Conservation (phyloP, 2,888 invertebrate species). For the Liodrosophila aerea region DNA sequence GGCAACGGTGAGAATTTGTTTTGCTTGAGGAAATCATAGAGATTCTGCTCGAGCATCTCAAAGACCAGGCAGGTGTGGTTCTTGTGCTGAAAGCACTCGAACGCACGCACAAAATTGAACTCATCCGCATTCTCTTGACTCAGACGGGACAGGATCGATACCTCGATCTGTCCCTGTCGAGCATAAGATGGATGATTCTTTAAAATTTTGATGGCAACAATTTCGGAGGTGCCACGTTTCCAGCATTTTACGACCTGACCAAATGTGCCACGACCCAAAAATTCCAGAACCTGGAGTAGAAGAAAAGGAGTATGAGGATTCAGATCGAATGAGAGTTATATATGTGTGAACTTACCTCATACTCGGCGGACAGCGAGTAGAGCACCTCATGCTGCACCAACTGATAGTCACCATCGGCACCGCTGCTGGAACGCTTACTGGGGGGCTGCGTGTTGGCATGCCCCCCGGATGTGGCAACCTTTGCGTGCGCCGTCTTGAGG, state of each 20-base stretch:
- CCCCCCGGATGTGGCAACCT: constrained; percentile 83
- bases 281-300: constrained; percentile 93
- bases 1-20: constrained; percentile 99
- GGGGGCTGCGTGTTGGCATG: constrained; percentile 84
- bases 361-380: constrained; percentile 97
- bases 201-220: constrained; percentile 99
- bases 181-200: constrained; percentile 99
- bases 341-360: constrained; percentile 82
- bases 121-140: constrained; percentile 99
- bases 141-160: constrained; percentile 94
- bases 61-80: constrained; percentile 99
- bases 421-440: constrained; percentile 89
- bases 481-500: constrained; percentile 83
- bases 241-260: constrained; percentile 99
- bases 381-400: constrained; percentile 99
- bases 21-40: constrained; percentile 99
- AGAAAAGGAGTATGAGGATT: too few relatives aligned
- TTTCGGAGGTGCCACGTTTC: constrained; percentile 99
- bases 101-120: constrained; percentile 99
- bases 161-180: constrained; percentile 99
- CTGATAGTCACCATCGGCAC: constrained; percentile 98
- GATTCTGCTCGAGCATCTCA: constrained; percentile 99
- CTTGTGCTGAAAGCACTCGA: constrained; percentile 99
- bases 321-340: not conserved
- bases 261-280: constrained; percentile 99